A percentile compares a stretch with the other conserved stretches of the same genome.
phyloP scores from a whole-genome alignment of 2,888 invertebrate genomes.

The Masnerella sp. region DNA sequence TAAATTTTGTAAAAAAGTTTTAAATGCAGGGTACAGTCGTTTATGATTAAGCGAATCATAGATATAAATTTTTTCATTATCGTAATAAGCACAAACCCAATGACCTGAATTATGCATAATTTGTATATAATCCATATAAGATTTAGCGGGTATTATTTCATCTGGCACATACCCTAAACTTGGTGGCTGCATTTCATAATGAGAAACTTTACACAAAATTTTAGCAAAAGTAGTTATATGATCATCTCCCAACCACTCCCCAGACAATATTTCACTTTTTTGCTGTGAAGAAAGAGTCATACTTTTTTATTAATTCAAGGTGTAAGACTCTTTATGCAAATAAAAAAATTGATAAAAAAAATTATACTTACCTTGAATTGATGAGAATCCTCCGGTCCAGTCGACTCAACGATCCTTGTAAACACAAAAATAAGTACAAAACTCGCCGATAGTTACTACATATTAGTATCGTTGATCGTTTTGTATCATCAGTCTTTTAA shows the following conservation, averaged over 20 bases:
- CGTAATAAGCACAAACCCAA: slow-evolving; percentile 15
- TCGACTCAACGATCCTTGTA: no score
- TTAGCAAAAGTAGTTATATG: background rate
- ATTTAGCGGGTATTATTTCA: background rate
- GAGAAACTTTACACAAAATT: slow-evolving; percentile 4
- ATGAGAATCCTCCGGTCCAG: no score
- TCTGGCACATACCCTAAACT: slow-evolving; percentile 3
- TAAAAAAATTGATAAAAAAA: no score
- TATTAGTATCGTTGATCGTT: no score
- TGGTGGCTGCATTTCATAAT: slow-evolving; percentile 5
- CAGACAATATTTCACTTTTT: background rate
- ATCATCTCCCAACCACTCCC: background rate
- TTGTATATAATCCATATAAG: background rate
- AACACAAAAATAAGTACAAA: no score
- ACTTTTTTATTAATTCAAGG: no score
- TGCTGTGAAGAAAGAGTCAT: background rate
- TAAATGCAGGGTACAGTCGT: background rate
- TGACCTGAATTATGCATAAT: slow-evolving; percentile 1
- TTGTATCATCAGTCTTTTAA: no score
- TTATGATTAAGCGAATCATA: slow-evolving; percentile 12
- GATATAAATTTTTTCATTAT: background rate
- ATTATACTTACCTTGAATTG: no score
- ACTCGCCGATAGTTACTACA: no score
- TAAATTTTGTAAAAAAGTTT: background rate
- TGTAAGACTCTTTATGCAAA: no score